Evolutionary conservation across 2,888 invertebrate species (phyloP).

Genomic region (Nysson spinosus): DNA sequence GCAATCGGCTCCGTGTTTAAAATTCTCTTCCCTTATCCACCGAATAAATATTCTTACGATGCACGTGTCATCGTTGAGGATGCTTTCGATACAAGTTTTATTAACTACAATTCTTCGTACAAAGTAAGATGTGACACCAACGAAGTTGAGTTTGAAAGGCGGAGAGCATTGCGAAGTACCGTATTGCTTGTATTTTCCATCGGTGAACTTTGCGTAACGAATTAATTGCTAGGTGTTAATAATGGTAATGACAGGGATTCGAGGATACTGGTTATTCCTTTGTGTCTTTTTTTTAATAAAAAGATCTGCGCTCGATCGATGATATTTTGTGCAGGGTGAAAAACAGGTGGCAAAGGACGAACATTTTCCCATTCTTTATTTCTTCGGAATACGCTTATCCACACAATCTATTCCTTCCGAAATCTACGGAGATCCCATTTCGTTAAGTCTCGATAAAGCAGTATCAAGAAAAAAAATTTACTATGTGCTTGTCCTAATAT

Average conservation of each 20-base stretch:
- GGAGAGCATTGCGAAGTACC: too few relatives aligned
- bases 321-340: not conserved
- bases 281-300: too few relatives aligned
- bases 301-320: not conserved
- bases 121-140: not conserved
- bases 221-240: too few relatives aligned
- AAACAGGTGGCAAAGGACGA: constrained; percentile 1
- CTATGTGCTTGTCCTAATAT: constrained; percentile 4
- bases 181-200: too few relatives aligned
- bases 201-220: too few relatives aligned
- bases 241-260: not conserved
- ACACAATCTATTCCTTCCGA: constrained; percentile 11
- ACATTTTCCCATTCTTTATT: constrained; percentile 34
- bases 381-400: constrained; percentile 18
- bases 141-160: not conserved
- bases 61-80: too few relatives aligned
- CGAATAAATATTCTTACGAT: not conserved
- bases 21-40: constrained; percentile 5
- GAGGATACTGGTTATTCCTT: too few relatives aligned
- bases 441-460: constrained; percentile 35
- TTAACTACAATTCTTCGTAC: not conserved
- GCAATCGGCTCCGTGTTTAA: not conserved
- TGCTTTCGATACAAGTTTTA: not conserved
- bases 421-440: constrained; percentile 30
- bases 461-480: too few relatives aligned